These are phyloP conservation scores for Heterohyrax brucei DNA, from an alignment of 2,797 vertebrate species.

Conservation along the genomic window DNA sequence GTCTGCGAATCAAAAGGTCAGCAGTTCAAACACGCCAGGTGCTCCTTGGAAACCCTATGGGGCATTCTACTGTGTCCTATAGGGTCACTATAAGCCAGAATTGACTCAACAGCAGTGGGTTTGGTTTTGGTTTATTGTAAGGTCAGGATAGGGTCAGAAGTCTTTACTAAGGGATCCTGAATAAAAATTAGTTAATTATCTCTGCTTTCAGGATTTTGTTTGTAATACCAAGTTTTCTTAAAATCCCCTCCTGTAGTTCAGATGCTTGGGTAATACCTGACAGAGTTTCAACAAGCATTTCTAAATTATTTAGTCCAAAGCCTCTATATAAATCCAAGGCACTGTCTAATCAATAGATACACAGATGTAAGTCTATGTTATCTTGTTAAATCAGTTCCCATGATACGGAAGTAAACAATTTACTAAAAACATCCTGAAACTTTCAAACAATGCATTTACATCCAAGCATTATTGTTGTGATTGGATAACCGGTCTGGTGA, in stretches of 20 bases:
- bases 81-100: too few species aligned
- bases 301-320: neutral
- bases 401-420: neutral
- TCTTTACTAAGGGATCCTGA: neutral
- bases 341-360: neutral
- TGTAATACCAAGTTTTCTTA: neutral
- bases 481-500: too few species aligned
- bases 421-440: slow-evolving; percentile 32
- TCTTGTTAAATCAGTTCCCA: slow-evolving; percentile 1
- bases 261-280: neutral
- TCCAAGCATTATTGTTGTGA: neutral
- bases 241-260: neutral
- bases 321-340: neutral
- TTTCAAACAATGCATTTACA: slow-evolving; percentile 44
- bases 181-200: neutral
- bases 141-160: neutral
- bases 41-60: too few species aligned
- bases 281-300: neutral
- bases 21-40: too few species aligned
- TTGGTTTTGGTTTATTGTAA: too few species aligned
- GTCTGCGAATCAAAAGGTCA: too few species aligned
- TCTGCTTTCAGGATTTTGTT: slow-evolving; percentile 1
- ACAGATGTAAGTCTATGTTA: neutral
- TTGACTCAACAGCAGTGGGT: too few species aligned
- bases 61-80: too few species aligned